These are phyloP conservation scores for Phasianus colchicus DNA, from an alignment of 2,113 vertebrate genomes.

Conservation along the genomic window DNA sequence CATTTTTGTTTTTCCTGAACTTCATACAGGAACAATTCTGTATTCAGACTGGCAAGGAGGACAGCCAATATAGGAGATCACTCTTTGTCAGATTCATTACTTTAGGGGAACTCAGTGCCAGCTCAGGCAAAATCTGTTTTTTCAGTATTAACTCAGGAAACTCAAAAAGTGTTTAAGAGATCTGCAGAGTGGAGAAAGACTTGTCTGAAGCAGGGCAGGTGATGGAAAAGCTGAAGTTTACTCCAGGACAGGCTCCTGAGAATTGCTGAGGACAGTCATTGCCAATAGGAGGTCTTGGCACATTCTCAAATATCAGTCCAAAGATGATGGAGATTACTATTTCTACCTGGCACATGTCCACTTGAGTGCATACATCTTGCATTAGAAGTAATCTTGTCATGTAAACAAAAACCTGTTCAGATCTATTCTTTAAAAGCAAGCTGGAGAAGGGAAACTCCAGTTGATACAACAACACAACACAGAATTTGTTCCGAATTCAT, in stretches of 20 bases:
- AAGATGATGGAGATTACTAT: not conserved
- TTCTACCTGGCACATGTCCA: not conserved
- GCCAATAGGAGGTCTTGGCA: not conserved
- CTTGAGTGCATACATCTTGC: not conserved
- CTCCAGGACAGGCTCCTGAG: slow-evolving; percentile 10
- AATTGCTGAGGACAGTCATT: not conserved
- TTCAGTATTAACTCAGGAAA: slow-evolving; percentile 18
- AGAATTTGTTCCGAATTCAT: not conserved
- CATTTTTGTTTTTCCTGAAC: not conserved
- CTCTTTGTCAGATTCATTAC: slow-evolving; percentile 13
- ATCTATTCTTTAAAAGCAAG: not conserved
- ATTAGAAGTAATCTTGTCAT: not conserved
- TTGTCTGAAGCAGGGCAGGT: not conserved
- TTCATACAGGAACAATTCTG: not conserved
- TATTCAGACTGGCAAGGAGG: not conserved
- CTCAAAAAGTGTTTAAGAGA: not conserved
- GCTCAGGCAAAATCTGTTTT: slow-evolving; percentile 32
- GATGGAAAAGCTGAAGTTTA: not conserved
- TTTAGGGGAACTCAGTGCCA: not conserved
- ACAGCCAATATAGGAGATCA: not conserved
- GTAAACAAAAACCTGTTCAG: not conserved
- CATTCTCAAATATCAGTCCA: not conserved
- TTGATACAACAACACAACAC: not conserved
- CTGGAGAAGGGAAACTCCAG: not conserved
- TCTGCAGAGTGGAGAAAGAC: not conserved